Evolutionary conservation across 2,888 invertebrate genomes (phyloP).

Genomic region (Drosophila paucipuncta): DNA sequence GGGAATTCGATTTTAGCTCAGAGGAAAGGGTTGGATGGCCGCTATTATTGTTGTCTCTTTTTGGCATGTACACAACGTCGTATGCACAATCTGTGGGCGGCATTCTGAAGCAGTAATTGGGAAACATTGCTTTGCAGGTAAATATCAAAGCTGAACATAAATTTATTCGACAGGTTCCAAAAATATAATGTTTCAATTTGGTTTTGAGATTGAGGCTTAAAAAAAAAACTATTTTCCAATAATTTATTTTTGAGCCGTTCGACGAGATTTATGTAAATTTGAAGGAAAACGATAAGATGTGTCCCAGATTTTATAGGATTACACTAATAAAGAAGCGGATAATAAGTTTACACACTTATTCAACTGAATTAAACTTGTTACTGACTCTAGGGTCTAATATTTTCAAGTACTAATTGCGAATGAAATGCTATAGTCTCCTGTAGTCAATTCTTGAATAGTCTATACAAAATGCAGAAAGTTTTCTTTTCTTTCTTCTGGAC

Average conservation of each 20-base stretch:
- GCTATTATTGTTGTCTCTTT: conserved; percentile 1
- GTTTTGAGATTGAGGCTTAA: conserved; percentile 16
- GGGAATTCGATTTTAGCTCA: neutral
- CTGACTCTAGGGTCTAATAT: neutral
- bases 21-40: neutral
- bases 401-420: neutral
- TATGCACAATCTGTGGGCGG: conserved; percentile 39
- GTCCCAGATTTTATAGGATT: neutral
- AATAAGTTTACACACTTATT: neutral
- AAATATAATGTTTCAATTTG: conserved; percentile 15
- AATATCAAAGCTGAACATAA: conserved; percentile 22
- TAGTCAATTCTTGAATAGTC: neutral
- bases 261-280: conserved; percentile 9
- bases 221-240: neutral
- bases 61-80: conserved; percentile 42
- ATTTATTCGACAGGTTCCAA: conserved; percentile 12
- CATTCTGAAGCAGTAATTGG: conserved; percentile 71
- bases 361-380: neutral
- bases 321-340: neutral
- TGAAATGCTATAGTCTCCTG: neutral
- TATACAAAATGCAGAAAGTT: neutral
- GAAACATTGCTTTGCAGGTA: conserved; percentile 55
- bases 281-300: conserved; percentile 41
- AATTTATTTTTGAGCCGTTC: conserved; percentile 7
- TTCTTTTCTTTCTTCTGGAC: neutral